Evolutionary conservation across 2,113 vertebrate species (phyloP).

Genomic region (Symphodus melops): DNA sequence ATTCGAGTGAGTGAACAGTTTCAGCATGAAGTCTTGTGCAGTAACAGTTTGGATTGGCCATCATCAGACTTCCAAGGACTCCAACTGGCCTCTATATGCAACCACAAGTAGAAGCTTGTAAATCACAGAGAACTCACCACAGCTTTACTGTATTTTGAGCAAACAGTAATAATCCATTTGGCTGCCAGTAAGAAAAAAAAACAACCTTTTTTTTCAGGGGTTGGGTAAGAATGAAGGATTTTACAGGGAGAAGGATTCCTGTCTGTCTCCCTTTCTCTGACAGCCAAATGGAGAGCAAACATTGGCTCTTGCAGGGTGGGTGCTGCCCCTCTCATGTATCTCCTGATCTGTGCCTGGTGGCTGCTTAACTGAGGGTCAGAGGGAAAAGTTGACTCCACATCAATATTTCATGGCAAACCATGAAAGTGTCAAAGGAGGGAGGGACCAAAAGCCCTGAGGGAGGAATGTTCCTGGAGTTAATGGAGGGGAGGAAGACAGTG

Average conservation of each 20-base stretch:
- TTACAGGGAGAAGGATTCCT: slow-evolving; percentile 27
- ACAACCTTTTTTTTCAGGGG: background rate
- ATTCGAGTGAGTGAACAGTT: slow-evolving; percentile 35
- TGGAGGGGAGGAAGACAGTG: slow-evolving; percentile 28
- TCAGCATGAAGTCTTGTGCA: slow-evolving; percentile 22
- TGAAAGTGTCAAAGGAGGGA: slow-evolving; percentile 50
- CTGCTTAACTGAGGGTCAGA: slow-evolving; percentile 21
- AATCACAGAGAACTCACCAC: slow-evolving; percentile 11
- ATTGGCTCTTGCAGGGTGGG: slow-evolving; percentile 41
- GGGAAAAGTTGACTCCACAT: slow-evolving; percentile 50
- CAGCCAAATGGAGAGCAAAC: slow-evolving; percentile 63
- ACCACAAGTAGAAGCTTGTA: slow-evolving; percentile 21
- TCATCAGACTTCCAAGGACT: slow-evolving; percentile 16
- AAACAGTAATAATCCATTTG: slow-evolving; percentile 14
- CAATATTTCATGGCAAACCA: slow-evolving; percentile 54
- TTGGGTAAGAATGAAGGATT: background rate
- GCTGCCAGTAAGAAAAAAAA: slow-evolving; percentile 6
- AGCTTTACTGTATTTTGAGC: slow-evolving; percentile 21
- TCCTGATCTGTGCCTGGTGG: slow-evolving; percentile 51
- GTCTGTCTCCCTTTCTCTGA: slow-evolving; percentile 17
- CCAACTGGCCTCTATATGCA: slow-evolving; percentile 13
- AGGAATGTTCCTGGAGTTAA: slow-evolving; percentile 43
- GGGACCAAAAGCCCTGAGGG: slow-evolving; percentile 30
- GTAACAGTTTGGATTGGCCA: slow-evolving; percentile 51
- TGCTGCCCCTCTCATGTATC: slow-evolving; percentile 38